Base-by-base conservation (phyloP, 2,797 vertebrate genomes). In the Sus cebifrons region DNA sequence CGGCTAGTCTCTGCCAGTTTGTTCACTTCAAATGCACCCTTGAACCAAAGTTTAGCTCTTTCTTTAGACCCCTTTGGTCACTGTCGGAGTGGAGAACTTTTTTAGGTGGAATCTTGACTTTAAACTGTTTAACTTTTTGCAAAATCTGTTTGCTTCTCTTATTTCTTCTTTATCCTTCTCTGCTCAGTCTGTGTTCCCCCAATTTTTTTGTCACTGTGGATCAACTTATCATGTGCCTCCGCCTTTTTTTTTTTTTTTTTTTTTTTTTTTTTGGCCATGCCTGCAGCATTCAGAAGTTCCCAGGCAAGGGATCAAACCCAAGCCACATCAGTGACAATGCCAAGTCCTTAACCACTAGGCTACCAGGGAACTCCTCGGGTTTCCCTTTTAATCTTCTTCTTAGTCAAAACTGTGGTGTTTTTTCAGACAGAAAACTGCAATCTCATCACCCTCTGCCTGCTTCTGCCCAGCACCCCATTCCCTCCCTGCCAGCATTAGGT, bases 381-480 rank as follows among this genome's bases (percentile, higher is more conserved):
- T 94, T 91, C 44, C 17, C 44, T 62, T 32, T 68, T 52, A 68
- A 73, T 79, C 16, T 65, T 70, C 14, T 91, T 78, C 52, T 94
- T 84, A 23, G 70, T 1, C 56, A 44, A 75, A 86, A 44, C 6
- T 3, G 17, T 7, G 6, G 16, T 70, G 23, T 89, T 54, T 32
- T 74, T 18, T 27, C 4, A 14, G 73, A 10, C 10, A 58, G 17
- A 65, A 77, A 77, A 62, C 44, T 54, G 60, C 40, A 40, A 2
- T 32, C 5, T 27, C 11, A 67, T 73, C 17, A 29, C 27, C 29
- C 32, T 83, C 88, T 81, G 16, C 9, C 54, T 89, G 18, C n/a
- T 89, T 82, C 78, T 75, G 49, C 32, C 20, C 20, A 36, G 23
- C 1, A 40, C 62, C 3, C 9, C 3, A 3, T n/a, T 73, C 27